These are phyloP conservation scores for Cichladusa arquata DNA, from an alignment of 2,113 vertebrate species.

Conservation along the genomic window DNA sequence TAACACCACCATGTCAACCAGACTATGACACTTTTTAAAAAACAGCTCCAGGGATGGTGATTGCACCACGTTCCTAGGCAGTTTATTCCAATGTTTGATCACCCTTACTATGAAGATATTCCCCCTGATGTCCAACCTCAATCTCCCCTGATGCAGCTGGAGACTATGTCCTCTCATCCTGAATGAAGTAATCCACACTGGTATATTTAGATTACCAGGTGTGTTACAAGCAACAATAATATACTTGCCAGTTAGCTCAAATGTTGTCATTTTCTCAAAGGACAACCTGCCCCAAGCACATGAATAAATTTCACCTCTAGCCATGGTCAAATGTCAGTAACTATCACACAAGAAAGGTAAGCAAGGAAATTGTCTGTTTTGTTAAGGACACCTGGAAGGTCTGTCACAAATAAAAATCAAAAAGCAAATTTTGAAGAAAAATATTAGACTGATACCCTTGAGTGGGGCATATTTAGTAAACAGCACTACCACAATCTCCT, in stretches of 20 bases:
- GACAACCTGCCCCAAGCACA: background rate
- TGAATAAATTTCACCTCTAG: background rate
- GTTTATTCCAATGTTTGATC: background rate
- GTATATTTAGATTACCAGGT: background rate
- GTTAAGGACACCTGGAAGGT: background rate
- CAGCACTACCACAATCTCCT: background rate
- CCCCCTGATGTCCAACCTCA: background rate
- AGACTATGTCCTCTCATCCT: background rate
- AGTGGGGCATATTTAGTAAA: background rate
- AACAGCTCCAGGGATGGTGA: background rate
- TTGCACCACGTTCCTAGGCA: background rate
- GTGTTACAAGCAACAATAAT: background rate
- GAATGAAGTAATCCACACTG: background rate
- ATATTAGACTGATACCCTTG: background rate
- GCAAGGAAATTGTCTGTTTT: background rate
- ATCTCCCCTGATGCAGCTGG: background rate
- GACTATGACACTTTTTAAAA: background rate
- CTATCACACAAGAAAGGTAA: background rate
- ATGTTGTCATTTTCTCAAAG: background rate
- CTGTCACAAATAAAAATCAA: background rate
- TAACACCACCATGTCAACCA: background rate
- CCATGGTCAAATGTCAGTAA: background rate
- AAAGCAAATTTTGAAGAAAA: background rate
- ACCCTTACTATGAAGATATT: background rate
- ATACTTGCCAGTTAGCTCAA: background rate